Percentiles rank a stretch among this genome's conserved stretches.
phyloP scores from a whole-genome alignment of 2,113 vertebrate species.

The Psettodes erumei region DNA sequence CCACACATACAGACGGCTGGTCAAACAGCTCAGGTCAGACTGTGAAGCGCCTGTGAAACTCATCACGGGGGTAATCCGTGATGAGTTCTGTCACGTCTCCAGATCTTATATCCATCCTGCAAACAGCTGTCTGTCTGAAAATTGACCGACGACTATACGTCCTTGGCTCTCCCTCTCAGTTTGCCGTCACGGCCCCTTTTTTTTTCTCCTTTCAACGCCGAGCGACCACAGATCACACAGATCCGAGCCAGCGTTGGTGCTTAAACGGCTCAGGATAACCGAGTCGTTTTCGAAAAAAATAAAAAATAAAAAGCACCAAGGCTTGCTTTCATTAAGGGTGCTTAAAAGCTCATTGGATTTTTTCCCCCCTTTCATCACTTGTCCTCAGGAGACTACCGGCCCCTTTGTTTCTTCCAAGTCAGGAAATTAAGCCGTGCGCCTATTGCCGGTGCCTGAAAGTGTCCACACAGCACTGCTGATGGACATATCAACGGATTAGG shows the following conservation, averaged over 20 bases:
- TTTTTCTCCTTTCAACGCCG: slow-evolving; percentile 46
- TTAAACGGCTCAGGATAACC: slow-evolving; percentile 23
- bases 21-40: slow-evolving; percentile 12
- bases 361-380: slow-evolving; percentile 47
- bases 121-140: slow-evolving; percentile 27
- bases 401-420: slow-evolving; percentile 50
- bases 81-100: slow-evolving; percentile 8
- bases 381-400: slow-evolving; percentile 17
- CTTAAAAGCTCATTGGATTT: slow-evolving; percentile 72
- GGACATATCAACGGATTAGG: slow-evolving; percentile 19
- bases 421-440: slow-evolving; percentile 58
- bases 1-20: background rate
- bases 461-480: slow-evolving; percentile 13
- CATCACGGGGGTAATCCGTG: slow-evolving; percentile 9
- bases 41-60: slow-evolving; percentile 39
- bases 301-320: slow-evolving; percentile 28
- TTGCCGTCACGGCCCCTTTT: slow-evolving; percentile 34
- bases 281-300: slow-evolving; percentile 10
- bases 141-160: slow-evolving; percentile 22
- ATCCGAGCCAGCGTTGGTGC: slow-evolving; percentile 41
- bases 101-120: slow-evolving; percentile 13
- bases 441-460: slow-evolving; percentile 10
- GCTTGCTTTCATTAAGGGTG: slow-evolving; percentile 61
- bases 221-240: slow-evolving; percentile 41
- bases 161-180: slow-evolving; percentile 16